A percentile compares a stretch with the other conserved stretches of the same genome.
phyloP scores from a whole-genome alignment of 2,797 vertebrate genomes.

The Platalea minor region DNA sequence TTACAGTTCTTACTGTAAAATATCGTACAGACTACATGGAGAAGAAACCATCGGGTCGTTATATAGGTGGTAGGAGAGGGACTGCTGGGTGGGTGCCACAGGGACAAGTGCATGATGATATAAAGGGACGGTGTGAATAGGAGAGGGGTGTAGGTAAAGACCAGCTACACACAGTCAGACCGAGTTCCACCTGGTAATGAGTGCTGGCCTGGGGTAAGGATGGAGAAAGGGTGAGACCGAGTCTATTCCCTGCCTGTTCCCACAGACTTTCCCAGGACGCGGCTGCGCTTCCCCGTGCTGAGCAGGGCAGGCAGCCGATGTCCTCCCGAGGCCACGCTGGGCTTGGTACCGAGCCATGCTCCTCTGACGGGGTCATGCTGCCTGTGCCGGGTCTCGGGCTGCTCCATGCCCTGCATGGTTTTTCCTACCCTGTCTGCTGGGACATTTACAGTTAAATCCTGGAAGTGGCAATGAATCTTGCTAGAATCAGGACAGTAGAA shows the following conservation, averaged over 20 bases:
- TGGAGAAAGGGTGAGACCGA: not conserved
- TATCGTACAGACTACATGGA: not conserved
- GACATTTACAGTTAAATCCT: not conserved
- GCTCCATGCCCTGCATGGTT: fast-evolving
- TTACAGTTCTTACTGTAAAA: not conserved
- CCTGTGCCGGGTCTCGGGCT: not conserved
- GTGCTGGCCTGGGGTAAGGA: not conserved
- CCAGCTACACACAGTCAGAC: not conserved
- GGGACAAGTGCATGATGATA: fast-evolving
- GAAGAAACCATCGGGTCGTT: not conserved
- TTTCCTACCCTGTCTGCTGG: not conserved
- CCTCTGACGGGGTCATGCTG: fast-evolving
- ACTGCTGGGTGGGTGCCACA: not conserved
- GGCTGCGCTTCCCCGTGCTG: not conserved
- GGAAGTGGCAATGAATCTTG: not conserved
- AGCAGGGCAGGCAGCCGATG: not conserved
- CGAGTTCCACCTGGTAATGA: not conserved
- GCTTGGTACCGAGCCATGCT: fast-evolving
- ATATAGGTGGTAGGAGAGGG: not conserved
- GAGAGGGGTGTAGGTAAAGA: not conserved
- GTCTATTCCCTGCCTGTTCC: not conserved
- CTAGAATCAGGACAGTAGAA: not conserved
- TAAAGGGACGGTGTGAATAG: fast-evolving
- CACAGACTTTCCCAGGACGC: fast-evolving
- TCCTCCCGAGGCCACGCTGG: not conserved